Evolutionary conservation across 2,797 vertebrate species (phyloP).

Genomic region (Danio tinwini): DNA sequence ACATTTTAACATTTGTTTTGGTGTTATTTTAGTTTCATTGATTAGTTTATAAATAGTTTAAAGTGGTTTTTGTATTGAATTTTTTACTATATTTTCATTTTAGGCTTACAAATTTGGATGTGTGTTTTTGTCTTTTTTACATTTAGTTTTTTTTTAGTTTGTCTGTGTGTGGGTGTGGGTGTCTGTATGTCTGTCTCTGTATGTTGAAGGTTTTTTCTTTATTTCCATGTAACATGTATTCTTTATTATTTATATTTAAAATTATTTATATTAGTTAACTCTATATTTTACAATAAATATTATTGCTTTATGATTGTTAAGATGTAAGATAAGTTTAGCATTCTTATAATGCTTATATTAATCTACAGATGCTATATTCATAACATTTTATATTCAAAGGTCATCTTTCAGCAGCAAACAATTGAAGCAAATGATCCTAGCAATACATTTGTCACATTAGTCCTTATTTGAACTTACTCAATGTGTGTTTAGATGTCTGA

Average conservation of each 20-base stretch:
- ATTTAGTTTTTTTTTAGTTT: no score
- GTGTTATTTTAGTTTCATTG: no score
- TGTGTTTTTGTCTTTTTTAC: no score
- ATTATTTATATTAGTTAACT: not conserved
- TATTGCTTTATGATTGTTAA: not conserved
- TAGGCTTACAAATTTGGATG: no score
- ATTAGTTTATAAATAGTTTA: no score
- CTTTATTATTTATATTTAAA: no score
- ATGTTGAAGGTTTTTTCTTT: no score
- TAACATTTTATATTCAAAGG: not conserved
- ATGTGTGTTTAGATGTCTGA: conserved; percentile 4
- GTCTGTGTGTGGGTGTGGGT: no score
- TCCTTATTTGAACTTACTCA: not conserved
- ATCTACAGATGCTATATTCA: not conserved
- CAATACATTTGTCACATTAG: not conserved
- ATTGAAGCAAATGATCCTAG: not conserved
- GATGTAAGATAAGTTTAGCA: not conserved
- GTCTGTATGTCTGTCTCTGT: no score
- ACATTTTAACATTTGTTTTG: conserved; percentile 1
- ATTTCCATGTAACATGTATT: no score
- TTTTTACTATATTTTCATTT: no score
- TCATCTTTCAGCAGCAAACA: not conserved
- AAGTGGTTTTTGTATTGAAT: no score
- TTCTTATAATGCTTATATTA: not conserved
- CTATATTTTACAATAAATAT: not conserved